These are phyloP conservation scores for Gulo gulo DNA, from an alignment of 2,113 vertebrate species.

Conservation along the genomic window DNA sequence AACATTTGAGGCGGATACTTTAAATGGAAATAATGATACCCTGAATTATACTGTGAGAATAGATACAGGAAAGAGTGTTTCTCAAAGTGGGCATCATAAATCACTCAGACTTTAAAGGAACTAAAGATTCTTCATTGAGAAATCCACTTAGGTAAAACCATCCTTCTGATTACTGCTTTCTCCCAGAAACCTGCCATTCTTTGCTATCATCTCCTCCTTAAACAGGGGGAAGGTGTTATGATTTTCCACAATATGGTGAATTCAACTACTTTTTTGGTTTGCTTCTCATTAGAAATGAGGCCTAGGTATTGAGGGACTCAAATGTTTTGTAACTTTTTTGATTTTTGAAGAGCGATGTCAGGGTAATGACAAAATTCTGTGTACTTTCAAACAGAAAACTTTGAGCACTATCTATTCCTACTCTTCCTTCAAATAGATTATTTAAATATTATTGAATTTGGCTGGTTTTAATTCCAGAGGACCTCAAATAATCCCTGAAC, in stretches of 20 bases:
- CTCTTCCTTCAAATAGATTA: neutral
- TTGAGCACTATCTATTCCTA: neutral
- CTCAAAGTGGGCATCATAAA: neutral
- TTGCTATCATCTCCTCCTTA: neutral
- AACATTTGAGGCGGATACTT: neutral
- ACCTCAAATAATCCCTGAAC: neutral
- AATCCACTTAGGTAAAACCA: neutral
- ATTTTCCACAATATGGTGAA: neutral
- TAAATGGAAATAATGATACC: neutral
- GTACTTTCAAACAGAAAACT: slow-evolving; percentile 23
- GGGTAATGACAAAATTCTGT: neutral
- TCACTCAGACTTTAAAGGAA: neutral
- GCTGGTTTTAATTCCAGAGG: neutral
- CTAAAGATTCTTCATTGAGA: neutral
- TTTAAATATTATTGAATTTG: slow-evolving; percentile 3
- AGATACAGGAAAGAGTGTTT: neutral
- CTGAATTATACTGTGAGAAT: neutral
- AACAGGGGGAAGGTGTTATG: neutral
- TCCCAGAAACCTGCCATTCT: neutral
- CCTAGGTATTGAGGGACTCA: neutral
- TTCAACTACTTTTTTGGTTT: neutral
- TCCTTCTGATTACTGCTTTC: neutral
- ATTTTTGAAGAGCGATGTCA: neutral
- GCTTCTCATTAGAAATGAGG: neutral
- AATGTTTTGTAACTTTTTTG: neutral